These are phyloP conservation scores for Tuberolachnus salignus DNA, from an alignment of 2,888 invertebrate species.

Conservation along the genomic window DNA sequence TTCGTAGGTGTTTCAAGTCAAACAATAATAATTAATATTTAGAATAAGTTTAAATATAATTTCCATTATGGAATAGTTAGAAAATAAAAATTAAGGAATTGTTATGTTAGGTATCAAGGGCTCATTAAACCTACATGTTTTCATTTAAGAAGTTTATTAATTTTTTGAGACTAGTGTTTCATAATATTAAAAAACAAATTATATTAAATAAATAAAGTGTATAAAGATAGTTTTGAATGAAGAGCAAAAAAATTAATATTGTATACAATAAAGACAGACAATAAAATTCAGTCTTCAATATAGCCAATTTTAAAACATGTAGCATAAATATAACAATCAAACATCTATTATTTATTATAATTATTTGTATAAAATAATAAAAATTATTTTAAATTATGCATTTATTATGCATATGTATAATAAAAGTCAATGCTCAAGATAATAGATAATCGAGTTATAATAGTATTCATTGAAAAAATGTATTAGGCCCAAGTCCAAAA, in stretches of 20 bases:
- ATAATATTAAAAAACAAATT: background rate
- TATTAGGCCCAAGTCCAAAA: conserved; percentile 4
- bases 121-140: background rate
- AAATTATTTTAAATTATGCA: conserved; percentile 11
- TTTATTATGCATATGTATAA: background rate
- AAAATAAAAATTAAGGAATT: background rate
- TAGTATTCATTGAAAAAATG: conserved; percentile 13
- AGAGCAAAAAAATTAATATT: conserved; percentile 15
- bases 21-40: too few species aligned
- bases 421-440: background rate
- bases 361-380: conserved; percentile 3
- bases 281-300: conserved; percentile 23
- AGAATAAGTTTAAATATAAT: conserved; percentile 2
- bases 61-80: background rate
- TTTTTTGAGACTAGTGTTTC: conserved; percentile 38
- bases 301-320: background rate
- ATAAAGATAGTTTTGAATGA: background rate
- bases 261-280: conserved; percentile 27
- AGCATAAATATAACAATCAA: background rate
- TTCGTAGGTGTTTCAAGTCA: too few species aligned
- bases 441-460: conserved; percentile 17
- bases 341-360: background rate
- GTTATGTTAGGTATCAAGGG: conserved; percentile 30
- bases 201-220: background rate
- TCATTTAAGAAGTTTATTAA: background rate